phyloP scores from a whole-genome alignment of 2,797 vertebrate species.

The Malacoctenus gilli region DNA sequence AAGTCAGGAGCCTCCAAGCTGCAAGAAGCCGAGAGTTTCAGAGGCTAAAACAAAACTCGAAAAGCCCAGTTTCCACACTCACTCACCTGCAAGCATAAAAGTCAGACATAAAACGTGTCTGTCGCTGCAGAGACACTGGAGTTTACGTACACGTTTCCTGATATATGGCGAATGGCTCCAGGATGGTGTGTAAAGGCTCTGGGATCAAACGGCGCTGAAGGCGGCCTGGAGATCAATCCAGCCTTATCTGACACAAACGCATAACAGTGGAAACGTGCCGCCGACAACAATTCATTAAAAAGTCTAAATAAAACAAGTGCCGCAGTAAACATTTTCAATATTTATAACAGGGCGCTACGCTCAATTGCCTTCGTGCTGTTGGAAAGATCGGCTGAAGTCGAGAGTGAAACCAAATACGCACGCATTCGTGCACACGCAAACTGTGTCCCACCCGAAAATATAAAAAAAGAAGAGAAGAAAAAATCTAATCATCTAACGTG shows the following conservation, averaged over 20 bases:
- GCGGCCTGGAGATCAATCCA: background rate
- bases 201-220: background rate
- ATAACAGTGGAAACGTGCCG: background rate
- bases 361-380: background rate
- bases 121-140: background rate
- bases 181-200: background rate
- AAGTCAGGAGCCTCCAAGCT: too few species aligned
- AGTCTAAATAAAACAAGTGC: background rate
- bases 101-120: background rate
- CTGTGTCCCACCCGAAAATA: too few species aligned
- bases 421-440: background rate
- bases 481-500: conserved; percentile 9
- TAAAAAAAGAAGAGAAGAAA: too few species aligned
- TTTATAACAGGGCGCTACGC: background rate
- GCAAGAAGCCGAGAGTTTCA: conserved; percentile 3
- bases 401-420: background rate
- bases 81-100: too few species aligned
- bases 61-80: conserved; percentile 4
- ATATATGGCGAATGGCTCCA: background rate
- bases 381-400: background rate
- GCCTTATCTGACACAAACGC: background rate
- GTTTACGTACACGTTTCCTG: background rate
- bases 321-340: background rate
- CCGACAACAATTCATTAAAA: background rate
- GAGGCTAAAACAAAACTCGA: conserved; percentile 7